Evolutionary conservation across 53 echinoderm and acorn worm genomes (phyloP).

Genomic region (Astropecten irregularis): DNA sequence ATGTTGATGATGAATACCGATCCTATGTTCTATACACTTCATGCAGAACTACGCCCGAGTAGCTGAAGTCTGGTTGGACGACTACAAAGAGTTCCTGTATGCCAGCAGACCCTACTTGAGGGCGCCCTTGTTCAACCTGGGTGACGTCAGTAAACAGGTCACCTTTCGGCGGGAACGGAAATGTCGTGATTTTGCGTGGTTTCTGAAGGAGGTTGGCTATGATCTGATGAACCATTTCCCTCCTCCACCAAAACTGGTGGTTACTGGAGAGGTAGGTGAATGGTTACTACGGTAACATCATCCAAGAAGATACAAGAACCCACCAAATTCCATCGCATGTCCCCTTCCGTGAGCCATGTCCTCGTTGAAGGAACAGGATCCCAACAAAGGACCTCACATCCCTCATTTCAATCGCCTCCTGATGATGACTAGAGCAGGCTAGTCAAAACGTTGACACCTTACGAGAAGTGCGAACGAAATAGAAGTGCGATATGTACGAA

Average conservation of each 20-base stretch:
- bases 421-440: too few relatives aligned
- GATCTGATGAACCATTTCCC: constrained; percentile 41
- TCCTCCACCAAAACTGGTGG: constrained; percentile 33
- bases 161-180: constrained; percentile 22
- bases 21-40: too few relatives aligned
- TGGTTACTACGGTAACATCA: too few relatives aligned
- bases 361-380: neutral
- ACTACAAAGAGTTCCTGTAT: constrained; percentile 49
- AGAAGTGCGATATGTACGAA: too few relatives aligned
- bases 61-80: constrained; percentile 57
- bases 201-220: constrained; percentile 28
- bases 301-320: too few relatives aligned
- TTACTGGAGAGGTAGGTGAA: constrained; percentile 46
- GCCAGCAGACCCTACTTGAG: constrained; percentile 29
- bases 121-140: constrained; percentile 17
- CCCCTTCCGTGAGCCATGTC: too few relatives aligned
- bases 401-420: too few relatives aligned
- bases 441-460: too few relatives aligned
- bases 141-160: constrained; percentile 35
- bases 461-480: too few relatives aligned
- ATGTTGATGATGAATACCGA: too few relatives aligned
- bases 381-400: too few relatives aligned
- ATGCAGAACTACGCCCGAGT: constrained; percentile 46
- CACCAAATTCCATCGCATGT: neutral
- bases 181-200: constrained; percentile 50